phyloP scores from a whole-genome alignment of 1,140 invertebrate genomes.

The Bombus terrestris region DNA sequence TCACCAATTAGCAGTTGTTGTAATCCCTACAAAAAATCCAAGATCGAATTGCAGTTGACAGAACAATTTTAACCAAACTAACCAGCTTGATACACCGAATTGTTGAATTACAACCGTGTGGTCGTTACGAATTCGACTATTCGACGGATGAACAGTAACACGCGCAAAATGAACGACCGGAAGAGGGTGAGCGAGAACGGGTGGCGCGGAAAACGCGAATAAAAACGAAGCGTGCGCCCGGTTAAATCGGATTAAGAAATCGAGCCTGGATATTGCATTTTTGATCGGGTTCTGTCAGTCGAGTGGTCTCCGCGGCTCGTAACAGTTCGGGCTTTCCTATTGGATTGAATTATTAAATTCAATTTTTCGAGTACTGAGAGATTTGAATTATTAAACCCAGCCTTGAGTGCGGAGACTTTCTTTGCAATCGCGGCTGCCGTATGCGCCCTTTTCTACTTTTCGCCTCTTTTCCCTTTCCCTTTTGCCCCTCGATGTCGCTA shows the following conservation, averaged over 20 bases:
- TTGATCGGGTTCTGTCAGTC: slow-evolving; percentile 77
- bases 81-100: not conserved
- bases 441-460: slow-evolving; percentile 43
- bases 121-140: not conserved
- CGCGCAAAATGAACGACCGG: not conserved
- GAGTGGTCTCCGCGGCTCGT: slow-evolving; percentile 66
- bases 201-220: slow-evolving; percentile 37
- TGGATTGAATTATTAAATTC: slow-evolving; percentile 83
- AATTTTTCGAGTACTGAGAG: slow-evolving; percentile 83
- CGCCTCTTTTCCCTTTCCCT: slow-evolving; percentile 39
- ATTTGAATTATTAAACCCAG: slow-evolving; percentile 81
- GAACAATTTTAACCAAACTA: not conserved
- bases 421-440: slow-evolving; percentile 74
- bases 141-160: slow-evolving; percentile 10
- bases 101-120: not conserved
- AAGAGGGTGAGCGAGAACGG: not conserved
- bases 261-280: slow-evolving; percentile 81
- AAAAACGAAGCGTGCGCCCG: slow-evolving; percentile 71
- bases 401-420: slow-evolving; percentile 70
- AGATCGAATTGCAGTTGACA: not conserved
- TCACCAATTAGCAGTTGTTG: not conserved
- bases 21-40: not conserved
- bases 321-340: slow-evolving; percentile 75
- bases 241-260: slow-evolving; percentile 82
- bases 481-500: not conserved